Conservation (phyloP, 2,888 invertebrate genomes). For the Meloe dianella region DNA sequence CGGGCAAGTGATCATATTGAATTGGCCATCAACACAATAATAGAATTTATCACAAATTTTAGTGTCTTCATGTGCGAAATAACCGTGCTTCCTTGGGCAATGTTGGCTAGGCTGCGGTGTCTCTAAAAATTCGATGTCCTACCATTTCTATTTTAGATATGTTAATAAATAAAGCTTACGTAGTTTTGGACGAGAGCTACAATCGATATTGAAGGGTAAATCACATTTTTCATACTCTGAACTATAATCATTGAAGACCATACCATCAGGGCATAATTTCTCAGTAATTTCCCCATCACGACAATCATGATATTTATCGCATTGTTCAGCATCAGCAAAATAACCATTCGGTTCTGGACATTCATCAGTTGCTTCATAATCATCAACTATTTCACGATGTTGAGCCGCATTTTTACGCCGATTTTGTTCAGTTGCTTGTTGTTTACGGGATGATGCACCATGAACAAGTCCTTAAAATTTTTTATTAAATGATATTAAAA, state of each 20-base stretch:
- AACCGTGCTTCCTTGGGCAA: constrained; percentile 84
- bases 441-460: constrained; percentile 37
- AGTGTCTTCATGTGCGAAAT: constrained; percentile 82
- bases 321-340: constrained; percentile 85
- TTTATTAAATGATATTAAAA: background rate
- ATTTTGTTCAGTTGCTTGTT: constrained; percentile 30
- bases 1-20: constrained; percentile 89
- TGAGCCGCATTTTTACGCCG: constrained; percentile 28
- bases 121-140: constrained; percentile 62
- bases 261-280: constrained; percentile 85
- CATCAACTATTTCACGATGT: constrained; percentile 50
- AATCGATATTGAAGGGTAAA: constrained; percentile 85
- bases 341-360: constrained; percentile 85
- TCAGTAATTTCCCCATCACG: constrained; percentile 75
- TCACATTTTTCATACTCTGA: constrained; percentile 85
- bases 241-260: constrained; percentile 88
- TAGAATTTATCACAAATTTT: constrained; percentile 85
- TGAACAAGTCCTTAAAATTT: constrained; percentile 31
- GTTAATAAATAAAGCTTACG: constrained; percentile 68
- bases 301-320: constrained; percentile 88
- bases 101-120: constrained; percentile 73
- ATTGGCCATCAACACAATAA: constrained; percentile 87
- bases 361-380: constrained; percentile 68
- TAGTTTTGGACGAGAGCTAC: constrained; percentile 74
- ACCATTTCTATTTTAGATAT: background rate